Base-by-base conservation (phyloP, 2,113 vertebrate genomes). In the Oryzias javanicus region DNA sequence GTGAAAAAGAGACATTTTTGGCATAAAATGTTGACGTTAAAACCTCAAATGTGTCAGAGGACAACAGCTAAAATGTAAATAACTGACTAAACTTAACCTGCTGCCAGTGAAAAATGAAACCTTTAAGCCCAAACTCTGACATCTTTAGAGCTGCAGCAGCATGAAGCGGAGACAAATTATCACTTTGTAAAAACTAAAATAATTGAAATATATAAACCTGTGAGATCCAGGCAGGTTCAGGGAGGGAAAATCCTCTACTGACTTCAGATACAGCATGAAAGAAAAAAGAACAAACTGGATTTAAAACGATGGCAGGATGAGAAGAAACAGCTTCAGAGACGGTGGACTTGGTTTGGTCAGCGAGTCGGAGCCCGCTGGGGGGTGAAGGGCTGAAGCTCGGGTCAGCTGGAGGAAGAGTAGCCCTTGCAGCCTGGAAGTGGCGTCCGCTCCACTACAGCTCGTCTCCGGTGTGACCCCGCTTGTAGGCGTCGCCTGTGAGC, bases 401-500 rank as follows among this genome's bases (percentile, higher is more conserved):
- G 65, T 65, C 58, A 18, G 60, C 61, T 58, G 19, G 67, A 72
- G 67, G 74, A 85, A 67, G 75, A 61, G 65, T 82, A 87, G 86
- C 81, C 76, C 77, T 84, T 76, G 18, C 64, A 79, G 60, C 77
- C 67, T 15, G 67, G 60, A 14, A 58, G 41, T 22, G 8, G 20
- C 1, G 55, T 6, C 51, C 1, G 6, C 49, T 51, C 35, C 72
- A 70, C 95, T 92, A 99, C 85, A 99, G 93, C 82, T 99, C 97
- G 64, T 98, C 96, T 76, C 86, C 90, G 18, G 92, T 53, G 80
- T 94, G 96, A 24, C 69, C 45, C 16, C 86, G 91, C 69, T 92
- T 93, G 89, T 93, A 95, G 80, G 92, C 85, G 57, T 98, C 95
- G 0, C 96, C 97, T 0, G 96, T 98, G 76, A 99, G 90, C 81